A percentile compares a stretch with the other conserved stretches of the same genome.
phyloP scores from a whole-genome alignment of 2,797 vertebrate species.

The Sebastiscus tertius region DNA sequence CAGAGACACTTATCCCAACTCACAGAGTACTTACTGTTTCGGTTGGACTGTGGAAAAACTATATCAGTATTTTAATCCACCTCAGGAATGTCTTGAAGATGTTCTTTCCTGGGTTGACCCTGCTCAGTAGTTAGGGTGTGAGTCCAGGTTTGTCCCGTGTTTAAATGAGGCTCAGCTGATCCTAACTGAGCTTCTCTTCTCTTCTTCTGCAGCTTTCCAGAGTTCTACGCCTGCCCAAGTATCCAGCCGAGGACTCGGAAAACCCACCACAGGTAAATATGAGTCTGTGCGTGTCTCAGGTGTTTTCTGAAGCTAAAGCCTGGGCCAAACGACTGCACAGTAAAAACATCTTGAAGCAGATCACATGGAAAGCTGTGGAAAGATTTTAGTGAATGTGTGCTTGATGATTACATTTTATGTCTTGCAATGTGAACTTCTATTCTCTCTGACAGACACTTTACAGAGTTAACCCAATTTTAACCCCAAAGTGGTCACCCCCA shows the following conservation, averaged over 20 bases:
- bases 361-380: not conserved
- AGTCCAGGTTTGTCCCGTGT: not conserved
- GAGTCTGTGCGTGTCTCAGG: not conserved
- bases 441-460: not conserved
- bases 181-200: not conserved
- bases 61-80: not conserved
- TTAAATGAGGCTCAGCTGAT: not conserved
- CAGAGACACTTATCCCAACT: not conserved
- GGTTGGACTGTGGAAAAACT: not conserved
- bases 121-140: not conserved
- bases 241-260: conserved; percentile 84
- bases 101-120: not conserved
- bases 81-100: not conserved
- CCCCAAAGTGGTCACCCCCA: not conserved
- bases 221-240: conserved; percentile 95
- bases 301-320: not conserved
- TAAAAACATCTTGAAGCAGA: not conserved
- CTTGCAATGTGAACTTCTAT: not conserved
- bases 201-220: conserved; percentile 85
- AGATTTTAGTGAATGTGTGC: not conserved
- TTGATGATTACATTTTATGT: not conserved
- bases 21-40: not conserved
- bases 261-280: conserved; percentile 81
- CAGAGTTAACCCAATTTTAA: not conserved
- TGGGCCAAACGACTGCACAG: not conserved